Conservation (phyloP, 2,888 invertebrate genomes). For the Emesis russula region DNA sequence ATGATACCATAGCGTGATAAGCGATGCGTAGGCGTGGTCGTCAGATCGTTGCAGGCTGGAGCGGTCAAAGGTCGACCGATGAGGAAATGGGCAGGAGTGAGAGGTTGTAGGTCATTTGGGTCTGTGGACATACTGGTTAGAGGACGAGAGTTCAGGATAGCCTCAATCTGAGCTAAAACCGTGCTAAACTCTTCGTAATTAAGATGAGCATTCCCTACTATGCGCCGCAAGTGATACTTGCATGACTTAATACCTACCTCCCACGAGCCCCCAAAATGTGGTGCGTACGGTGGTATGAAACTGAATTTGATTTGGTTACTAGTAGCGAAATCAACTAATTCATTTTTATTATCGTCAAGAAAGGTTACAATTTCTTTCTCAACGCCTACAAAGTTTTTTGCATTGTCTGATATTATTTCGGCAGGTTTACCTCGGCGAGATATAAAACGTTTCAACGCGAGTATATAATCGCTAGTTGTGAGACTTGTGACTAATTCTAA, state of each 20-base stretch:
- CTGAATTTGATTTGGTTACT: neutral
- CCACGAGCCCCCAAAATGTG: neutral
- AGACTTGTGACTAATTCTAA: neutral
- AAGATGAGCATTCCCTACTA: slow-evolving; percentile 44
- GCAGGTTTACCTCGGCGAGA: no score
- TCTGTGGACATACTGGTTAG: slow-evolving; percentile 40
- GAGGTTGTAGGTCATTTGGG: slow-evolving; percentile 35
- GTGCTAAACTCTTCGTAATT: slow-evolving; percentile 78
- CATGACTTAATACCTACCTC: neutral
- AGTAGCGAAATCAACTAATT: neutral
- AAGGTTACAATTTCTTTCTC: neutral
- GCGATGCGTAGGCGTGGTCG: neutral
- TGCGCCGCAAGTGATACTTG: neutral
- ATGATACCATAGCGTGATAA: neutral
- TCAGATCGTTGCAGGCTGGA: neutral
- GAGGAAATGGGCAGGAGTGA: slow-evolving; percentile 58
- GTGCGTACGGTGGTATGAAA: neutral
- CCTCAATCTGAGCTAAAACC: neutral
- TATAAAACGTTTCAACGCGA: neutral
- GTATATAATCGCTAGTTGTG: neutral
- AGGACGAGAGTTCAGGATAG: slow-evolving; percentile 54
- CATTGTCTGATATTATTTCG: no score
- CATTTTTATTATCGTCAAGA: neutral
- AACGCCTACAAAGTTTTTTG: no score
- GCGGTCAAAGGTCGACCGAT: slow-evolving; percentile 53